Evolutionary conservation across 2,113 vertebrate species (phyloP).

Genomic region (Nestor notabilis): DNA sequence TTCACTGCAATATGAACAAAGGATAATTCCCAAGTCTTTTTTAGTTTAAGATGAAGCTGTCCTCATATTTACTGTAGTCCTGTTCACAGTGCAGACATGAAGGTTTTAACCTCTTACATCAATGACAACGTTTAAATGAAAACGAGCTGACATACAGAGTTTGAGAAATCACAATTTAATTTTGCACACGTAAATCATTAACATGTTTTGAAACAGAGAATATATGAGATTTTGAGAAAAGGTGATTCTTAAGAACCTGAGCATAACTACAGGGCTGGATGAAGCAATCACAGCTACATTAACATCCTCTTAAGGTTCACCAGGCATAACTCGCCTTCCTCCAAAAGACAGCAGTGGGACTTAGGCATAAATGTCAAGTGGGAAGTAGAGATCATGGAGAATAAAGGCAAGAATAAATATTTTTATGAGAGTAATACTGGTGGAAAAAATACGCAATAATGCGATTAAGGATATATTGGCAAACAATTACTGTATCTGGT

Average conservation of each 20-base stretch:
- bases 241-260: background rate
- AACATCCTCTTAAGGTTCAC: background rate
- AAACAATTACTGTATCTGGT: slow-evolving; percentile 24
- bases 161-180: background rate
- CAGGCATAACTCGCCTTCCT: background rate
- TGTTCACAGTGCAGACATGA: background rate
- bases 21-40: background rate
- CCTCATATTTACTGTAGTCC: background rate
- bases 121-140: background rate
- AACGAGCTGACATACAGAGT: background rate
- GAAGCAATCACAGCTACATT: background rate
- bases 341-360: background rate
- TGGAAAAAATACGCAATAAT: background rate
- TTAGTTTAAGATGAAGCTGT: background rate
- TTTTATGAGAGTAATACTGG: background rate
- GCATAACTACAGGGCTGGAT: background rate
- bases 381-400: background rate
- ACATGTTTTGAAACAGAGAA: background rate
- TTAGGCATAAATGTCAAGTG: background rate
- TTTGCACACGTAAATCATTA: background rate
- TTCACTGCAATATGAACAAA: background rate
- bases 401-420: background rate
- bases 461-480: background rate
- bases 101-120: background rate
- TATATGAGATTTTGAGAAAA: background rate